phyloP scores from a whole-genome alignment of 37 sponge, comb jelly and placozoan genomes.

The Oscarella lobularis region DNA sequence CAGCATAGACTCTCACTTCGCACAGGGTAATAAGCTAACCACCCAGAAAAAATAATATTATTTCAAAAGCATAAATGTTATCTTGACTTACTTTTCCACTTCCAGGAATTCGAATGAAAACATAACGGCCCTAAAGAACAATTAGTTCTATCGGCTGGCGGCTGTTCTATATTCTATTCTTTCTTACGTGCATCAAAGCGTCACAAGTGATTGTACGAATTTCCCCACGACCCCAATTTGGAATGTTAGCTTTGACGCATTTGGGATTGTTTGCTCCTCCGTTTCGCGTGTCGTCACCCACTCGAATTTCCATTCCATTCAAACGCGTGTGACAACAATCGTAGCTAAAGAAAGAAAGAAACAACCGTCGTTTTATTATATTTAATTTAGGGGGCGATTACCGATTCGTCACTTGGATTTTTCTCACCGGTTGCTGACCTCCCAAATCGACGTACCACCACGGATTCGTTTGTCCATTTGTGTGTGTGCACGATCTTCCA shows the following conservation, averaged over 20 bases:
- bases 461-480: background rate
- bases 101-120: background rate
- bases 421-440: background rate
- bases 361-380: background rate
- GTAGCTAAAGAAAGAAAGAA: background rate
- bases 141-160: too few relatives aligned
- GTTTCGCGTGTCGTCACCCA: background rate
- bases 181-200: too few relatives aligned
- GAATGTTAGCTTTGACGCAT: background rate
- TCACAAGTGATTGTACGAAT: background rate
- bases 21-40: background rate
- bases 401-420: background rate
- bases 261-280: background rate
- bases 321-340: background rate
- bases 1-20: background rate
- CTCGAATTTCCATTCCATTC: background rate
- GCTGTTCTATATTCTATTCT: too few relatives aligned
- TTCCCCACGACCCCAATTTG: background rate
- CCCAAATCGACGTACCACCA: constrained; percentile 1
- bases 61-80: background rate
- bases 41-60: background rate
- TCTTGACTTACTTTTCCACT: background rate
- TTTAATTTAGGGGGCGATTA: too few relatives aligned
- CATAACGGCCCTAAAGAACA: background rate
- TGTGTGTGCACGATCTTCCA: background rate